phyloP scores from a whole-genome alignment of 2,113 vertebrate species.

The Caloenas nicobarica region DNA sequence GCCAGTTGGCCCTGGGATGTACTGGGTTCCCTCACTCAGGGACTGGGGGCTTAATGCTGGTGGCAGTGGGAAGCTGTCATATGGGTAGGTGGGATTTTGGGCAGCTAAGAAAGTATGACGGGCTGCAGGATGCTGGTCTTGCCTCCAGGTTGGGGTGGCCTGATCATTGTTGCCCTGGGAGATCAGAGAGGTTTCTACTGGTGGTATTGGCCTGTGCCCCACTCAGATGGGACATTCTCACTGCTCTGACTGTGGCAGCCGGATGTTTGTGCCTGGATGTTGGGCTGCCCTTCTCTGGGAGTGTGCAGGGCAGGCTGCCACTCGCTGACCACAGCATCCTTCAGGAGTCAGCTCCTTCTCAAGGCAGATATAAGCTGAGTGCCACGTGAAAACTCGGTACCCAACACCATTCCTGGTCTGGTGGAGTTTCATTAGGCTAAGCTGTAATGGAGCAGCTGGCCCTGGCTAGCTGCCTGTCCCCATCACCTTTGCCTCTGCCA shows the following conservation, averaged over 20 bases:
- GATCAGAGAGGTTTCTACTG: not conserved
- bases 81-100: not conserved
- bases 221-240: not conserved
- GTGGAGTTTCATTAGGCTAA: not conserved
- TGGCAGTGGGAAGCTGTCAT: not conserved
- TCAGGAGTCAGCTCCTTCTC: not conserved
- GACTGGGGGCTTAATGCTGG: not conserved
- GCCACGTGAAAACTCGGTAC: not conserved
- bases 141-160: not conserved
- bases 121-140: not conserved
- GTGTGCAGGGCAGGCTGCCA: not conserved
- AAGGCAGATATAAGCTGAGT: not conserved
- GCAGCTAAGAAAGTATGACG: not conserved
- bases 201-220: not conserved
- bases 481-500: not conserved
- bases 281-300: not conserved
- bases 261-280: not conserved
- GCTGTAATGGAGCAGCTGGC: not conserved
- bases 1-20: not conserved
- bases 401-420: not conserved
- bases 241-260: not conserved
- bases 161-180: not conserved
- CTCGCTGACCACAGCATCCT: not conserved
- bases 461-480: not conserved
- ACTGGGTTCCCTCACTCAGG: not conserved